Base-by-base conservation (phyloP, 2,113 vertebrate species). In the Forbesichthys agassizii region DNA sequence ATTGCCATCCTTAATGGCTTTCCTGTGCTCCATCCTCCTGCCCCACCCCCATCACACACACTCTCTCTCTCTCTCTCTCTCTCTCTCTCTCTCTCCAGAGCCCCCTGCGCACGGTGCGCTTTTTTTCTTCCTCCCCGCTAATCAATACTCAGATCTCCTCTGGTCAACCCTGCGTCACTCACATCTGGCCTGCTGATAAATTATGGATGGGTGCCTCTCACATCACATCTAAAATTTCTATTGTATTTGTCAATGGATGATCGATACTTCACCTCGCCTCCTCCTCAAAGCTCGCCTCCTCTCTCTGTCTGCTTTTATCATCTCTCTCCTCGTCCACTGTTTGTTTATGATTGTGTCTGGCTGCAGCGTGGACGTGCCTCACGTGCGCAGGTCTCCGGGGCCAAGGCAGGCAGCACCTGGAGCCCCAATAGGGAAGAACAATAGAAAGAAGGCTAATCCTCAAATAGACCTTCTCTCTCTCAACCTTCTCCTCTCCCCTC, bases 1-100 rank as follows among this genome's bases (percentile, higher is more conserved):
- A 83, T 91, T 86, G 90, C 90, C 91, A 93, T 94, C 91, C 95
- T 96, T 98, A 97, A 98, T 98, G 95, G 95, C 92, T 95, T 94
- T 93, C 90, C 93, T 92, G 88, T 88, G 88, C 94, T 94, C 91
- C 86, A 75, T 88, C 90, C 89, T 77, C 84, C 74, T 87, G 36
- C 36, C 83, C 88, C 84, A 84, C 81, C 86, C 86, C 75, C 71
- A 42, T 68, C 88, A 88, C 90, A 90, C 86, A 69, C 71, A 87
- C 87, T 33, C 72, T 82, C 85, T 74, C 81, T 85, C 92, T 89
- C 81, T 79, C 73, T 82, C 79, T 83, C 77, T 82, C 87, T 33
- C 72, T 82, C 85, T 74, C 81, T 85, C 92, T 89, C 81, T 79
- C 73, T 82, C 79, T 83, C 77, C 49, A 68, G 82, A 82, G 73